Conservation (phyloP, 2,113 vertebrate genomes). For the Tetraodon nigroviridis region DNA sequence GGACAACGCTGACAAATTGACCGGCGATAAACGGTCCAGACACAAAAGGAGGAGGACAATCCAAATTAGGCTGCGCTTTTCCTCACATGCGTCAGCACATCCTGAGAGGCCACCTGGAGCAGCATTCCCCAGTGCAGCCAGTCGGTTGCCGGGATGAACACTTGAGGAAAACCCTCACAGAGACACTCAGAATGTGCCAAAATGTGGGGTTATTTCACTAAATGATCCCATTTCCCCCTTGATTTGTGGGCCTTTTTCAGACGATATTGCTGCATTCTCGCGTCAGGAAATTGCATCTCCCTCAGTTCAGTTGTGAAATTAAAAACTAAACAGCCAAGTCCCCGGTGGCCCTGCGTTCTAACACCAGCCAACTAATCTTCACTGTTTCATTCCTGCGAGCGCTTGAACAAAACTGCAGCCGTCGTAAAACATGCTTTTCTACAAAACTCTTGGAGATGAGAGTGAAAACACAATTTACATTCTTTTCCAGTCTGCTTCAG, state of each 20-base stretch:
- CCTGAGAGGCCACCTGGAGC: constrained; percentile 23
- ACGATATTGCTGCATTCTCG: too few species aligned
- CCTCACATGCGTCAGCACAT: constrained; percentile 17
- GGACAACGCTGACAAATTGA: constrained; percentile 33
- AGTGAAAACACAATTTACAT: neutral
- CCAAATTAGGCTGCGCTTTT: constrained; percentile 22
- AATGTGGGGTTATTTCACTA: constrained; percentile 1
- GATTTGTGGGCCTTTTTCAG: neutral
- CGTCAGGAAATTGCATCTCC: too few species aligned
- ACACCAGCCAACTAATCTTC: constrained; percentile 6
- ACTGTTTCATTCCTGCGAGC: constrained; percentile 1
- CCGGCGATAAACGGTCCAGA: constrained; percentile 38
- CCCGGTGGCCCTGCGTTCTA: constrained; percentile 10
- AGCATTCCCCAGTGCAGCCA: constrained; percentile 49
- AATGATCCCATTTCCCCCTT: constrained; percentile 22
- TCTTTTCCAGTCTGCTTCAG: neutral
- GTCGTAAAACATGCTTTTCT: neutral
- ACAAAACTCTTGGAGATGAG: neutral
- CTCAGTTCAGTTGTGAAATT: constrained; percentile 1
- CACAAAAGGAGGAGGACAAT: constrained; percentile 32
- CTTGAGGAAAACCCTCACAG: neutral
- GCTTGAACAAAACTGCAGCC: constrained; percentile 9
- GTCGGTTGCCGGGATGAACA: constrained; percentile 47
- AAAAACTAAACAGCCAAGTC: constrained; percentile 24
- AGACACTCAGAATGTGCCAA: constrained; percentile 7